A percentile compares a stretch with the other conserved stretches of the same genome.
Conservation (phyloP, 2,113 vertebrate species). For the Alosa alosa region DNA sequence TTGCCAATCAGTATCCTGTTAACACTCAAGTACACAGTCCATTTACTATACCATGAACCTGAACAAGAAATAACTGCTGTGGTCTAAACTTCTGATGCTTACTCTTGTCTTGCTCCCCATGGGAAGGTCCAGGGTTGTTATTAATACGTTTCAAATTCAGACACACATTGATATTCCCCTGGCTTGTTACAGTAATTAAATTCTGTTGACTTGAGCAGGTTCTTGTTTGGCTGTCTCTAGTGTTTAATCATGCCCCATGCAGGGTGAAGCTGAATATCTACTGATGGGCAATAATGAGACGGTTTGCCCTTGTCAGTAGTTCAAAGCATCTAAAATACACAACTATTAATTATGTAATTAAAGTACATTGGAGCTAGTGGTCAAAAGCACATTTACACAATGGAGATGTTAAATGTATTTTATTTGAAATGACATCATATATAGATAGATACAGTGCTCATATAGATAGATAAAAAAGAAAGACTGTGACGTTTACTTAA, state of each 20-base stretch:
- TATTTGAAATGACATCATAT: background rate
- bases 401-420: background rate
- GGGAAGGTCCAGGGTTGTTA: background rate
- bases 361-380: background rate
- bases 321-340: background rate
- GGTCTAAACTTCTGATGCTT: background rate
- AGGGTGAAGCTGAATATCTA: background rate
- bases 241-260: background rate
- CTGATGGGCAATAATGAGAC: background rate
- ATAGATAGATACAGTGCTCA: constrained; percentile 26
- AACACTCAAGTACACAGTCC: background rate
- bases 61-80: background rate
- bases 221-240: background rate
- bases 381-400: background rate
- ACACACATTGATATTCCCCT: background rate
- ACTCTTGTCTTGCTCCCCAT: background rate
- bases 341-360: background rate
- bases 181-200: background rate
- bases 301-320: background rate
- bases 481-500: constrained; percentile 38
- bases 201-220: background rate
- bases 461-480: constrained; percentile 41
- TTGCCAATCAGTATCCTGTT: background rate
- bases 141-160: background rate
- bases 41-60: background rate